phyloP scores from a whole-genome alignment of 2,113 vertebrate species.

The Stegastes partitus region DNA sequence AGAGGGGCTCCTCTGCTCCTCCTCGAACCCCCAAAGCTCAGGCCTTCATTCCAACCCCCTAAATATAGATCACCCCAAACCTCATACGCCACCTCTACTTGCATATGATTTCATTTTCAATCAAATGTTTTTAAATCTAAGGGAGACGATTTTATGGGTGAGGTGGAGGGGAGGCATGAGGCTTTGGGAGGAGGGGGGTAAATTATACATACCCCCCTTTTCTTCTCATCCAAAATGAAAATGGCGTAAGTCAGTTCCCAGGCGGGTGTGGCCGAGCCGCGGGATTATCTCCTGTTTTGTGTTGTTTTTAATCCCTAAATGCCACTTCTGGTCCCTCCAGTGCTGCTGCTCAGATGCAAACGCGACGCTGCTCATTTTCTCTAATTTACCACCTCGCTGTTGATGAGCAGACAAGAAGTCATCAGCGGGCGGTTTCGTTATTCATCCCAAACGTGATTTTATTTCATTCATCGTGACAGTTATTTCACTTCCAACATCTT shows the following conservation, averaged over 20 bases:
- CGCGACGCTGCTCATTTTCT: slow-evolving; percentile 35
- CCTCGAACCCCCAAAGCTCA: slow-evolving; percentile 56
- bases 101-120: slow-evolving; percentile 67
- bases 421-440: slow-evolving; percentile 48
- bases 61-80: slow-evolving; percentile 56
- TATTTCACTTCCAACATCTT: slow-evolving; percentile 31
- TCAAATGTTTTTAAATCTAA: slow-evolving; percentile 63
- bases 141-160: slow-evolving; percentile 38
- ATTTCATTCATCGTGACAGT: slow-evolving; percentile 56
- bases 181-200: slow-evolving; percentile 43
- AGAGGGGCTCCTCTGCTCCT: slow-evolving; percentile 49
- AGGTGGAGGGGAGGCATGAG: slow-evolving; percentile 6
- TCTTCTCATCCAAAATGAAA: slow-evolving; percentile 73
- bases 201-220: slow-evolving; percentile 53
- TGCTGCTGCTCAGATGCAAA: slow-evolving; percentile 63
- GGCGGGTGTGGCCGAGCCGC: slow-evolving; percentile 65
- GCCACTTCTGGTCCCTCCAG: slow-evolving; percentile 58
- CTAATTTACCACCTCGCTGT: slow-evolving; percentile 37
- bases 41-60: slow-evolving; percentile 44
- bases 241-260: slow-evolving; percentile 68
- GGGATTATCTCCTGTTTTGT: slow-evolving; percentile 80
- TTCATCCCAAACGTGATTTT: slow-evolving; percentile 47
- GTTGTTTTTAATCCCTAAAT: slow-evolving; percentile 81
- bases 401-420: slow-evolving; percentile 37
- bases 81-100: slow-evolving; percentile 51